Evolutionary conservation across 1,140 invertebrate species (phyloP), one percentile per base, ranked within the genome.

Genomic region (Oscheius sp.): DNA sequence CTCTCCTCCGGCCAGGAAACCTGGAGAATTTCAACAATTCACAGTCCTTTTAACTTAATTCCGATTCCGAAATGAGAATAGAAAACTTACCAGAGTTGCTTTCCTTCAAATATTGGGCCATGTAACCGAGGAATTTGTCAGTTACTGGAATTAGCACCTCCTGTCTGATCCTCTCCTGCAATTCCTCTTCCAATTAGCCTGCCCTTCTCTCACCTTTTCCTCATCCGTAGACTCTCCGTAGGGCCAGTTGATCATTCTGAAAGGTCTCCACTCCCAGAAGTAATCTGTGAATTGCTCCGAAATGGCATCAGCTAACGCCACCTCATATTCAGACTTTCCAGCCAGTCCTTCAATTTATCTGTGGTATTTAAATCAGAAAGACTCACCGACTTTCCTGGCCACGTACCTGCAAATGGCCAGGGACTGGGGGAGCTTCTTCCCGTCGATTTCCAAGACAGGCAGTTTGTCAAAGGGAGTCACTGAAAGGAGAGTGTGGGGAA

Each of bases 271-370:
- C 23, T 55, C 49, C 49, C 49, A 55, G 49, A 55, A 68, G 36
- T 55, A 68, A 28, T 68, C 65, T 34, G 32, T 68, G 28, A 42
- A 68, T 26, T 68, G 65, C 23, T 68, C 65, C n/a, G 49, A 45
- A 68, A 68, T 58, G 2, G 65, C 65, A 15, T 68, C 65, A 20
- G 65, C 65, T 32, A 45, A 55, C n/a, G 45, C 65, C 58, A 52
- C 65, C 28, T 68, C 65, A 23, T 68, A 20, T 26, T 26, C 23
- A 58, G 20, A 52, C 29, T 68, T 68, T 26, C 65, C 65, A n/a
- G 65, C 65, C 18, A 55, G 49, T 7, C 49, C 49, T 55, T 7
- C 15, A 55, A 42, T n/a, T n/a, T n/a, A n/a, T n/a, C 38, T 10
- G n/a, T 42, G n/a, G 38, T 7, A 42, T 42, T 42, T 42, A n/a